Conservation (phyloP, 1,140 invertebrate species). For the Nixonia krombeini region DNA sequence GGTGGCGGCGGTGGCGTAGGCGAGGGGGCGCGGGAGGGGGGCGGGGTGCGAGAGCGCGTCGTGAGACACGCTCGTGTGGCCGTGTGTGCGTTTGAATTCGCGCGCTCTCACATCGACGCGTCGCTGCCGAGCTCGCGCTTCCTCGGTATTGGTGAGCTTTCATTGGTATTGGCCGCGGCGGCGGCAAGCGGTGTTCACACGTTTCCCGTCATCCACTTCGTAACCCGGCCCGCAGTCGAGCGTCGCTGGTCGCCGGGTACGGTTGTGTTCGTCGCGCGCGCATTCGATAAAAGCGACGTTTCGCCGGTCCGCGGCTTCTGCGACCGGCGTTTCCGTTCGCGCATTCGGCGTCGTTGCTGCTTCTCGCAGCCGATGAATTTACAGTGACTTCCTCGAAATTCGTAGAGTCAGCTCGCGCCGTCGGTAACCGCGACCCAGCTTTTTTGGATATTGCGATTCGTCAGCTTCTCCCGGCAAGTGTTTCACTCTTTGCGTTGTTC, state of each 20-base stretch:
- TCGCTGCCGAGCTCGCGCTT: slow-evolving; percentile 48
- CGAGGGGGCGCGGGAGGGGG: not conserved
- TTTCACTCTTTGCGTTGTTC: no score
- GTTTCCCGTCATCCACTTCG: slow-evolving; percentile 63
- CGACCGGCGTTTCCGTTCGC: no score
- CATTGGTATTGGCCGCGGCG: slow-evolving; percentile 59
- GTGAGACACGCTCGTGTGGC: slow-evolving; percentile 21
- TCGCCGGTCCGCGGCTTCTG: slow-evolving; percentile 2
- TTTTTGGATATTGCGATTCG: no score
- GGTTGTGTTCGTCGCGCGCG: slow-evolving; percentile 25
- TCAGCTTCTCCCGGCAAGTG: no score
- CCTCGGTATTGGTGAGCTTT: slow-evolving; percentile 54
- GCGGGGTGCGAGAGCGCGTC: slow-evolving; percentile 25
- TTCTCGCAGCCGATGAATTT: no score
- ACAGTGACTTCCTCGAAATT: no score
- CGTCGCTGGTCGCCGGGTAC: slow-evolving; percentile 58
- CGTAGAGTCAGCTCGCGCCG: no score
- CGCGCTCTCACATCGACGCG: slow-evolving; percentile 53
- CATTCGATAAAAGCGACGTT: not conserved
- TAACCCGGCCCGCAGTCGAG: slow-evolving; percentile 63
- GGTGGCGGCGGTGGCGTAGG: not conserved
- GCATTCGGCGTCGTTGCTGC: no score
- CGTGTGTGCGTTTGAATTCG: slow-evolving; percentile 45
- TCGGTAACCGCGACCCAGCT: no score
- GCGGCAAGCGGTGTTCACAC: slow-evolving; percentile 66